Base-by-base conservation (phyloP, 2,888 invertebrate genomes). In the Drepana falcataria region DNA sequence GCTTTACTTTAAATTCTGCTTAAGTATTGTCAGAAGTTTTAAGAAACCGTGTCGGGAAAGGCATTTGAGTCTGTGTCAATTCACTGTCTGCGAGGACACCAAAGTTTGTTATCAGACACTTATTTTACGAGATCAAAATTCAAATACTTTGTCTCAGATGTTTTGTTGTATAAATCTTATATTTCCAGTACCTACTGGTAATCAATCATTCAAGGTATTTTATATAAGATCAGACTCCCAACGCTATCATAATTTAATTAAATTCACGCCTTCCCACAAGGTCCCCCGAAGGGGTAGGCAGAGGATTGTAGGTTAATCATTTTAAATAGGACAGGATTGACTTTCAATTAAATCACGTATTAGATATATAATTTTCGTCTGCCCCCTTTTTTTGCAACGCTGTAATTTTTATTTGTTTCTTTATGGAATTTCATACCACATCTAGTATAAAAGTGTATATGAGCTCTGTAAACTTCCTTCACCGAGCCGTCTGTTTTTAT, bases 1-100 rank as follows among this genome's bases (percentile, higher is more conserved):
- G 63, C 67, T 71, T 72, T 76, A 69, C 71, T 73, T 73, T 70
- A 71, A 73, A 71, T 72, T 64, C 68, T 58, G 60, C 61, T 57
- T 71, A 74, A 74, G 70, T 70, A 71, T 73, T 74, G 69, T 77
- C 67, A 57, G 35, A 74, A 75, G 69, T 74, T 71, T 61, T 63
- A 61, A 61, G 63, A 60, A 51, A 51, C 56, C 56, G 61, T 68
- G 62, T 61, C 63, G 60, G 65, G 63, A 65, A 66, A 62, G 56
- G 53, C 53, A 54, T 59, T 58, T 69, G 71, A 74, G 69, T 65
- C 59, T 59, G 57, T 67, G 75, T 77, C 73, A 65, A 72, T 72
- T 65, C 63, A 59, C 65, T 59, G 53, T 34, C 40, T 35, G 51
- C 56, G 53, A 57, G 60, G 66, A 61, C 61, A 21, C 21, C 21